Evolutionary conservation across 2,888 invertebrate species (phyloP), one percentile per base, ranked within the genome.

Genomic region (Chymomyza amoena): DNA sequence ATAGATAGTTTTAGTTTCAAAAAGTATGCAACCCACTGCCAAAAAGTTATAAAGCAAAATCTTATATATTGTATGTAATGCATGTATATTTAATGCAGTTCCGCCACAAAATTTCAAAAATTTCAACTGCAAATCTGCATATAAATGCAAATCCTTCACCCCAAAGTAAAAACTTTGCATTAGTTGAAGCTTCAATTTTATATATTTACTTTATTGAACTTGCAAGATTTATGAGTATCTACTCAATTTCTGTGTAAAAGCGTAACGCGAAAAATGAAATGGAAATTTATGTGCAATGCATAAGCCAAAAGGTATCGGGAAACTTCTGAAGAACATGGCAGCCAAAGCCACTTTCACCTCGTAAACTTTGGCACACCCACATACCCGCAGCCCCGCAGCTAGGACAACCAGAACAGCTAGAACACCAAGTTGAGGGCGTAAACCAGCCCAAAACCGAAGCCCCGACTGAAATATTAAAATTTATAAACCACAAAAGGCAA

Each of bases 201-300:
- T 84, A 83, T 57, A 45, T 87, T 86, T 86, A 86, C 77, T 80
- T 84, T 88, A 88, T 87, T 81, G 83, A 84, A 88, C 84, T 87
- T 65, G 64, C 76, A 72, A 77, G 83, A 84, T 84, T 84, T 84
- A 84, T 88, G 83, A 88, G 82, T 70, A 86, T 77, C 88, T 84
- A 79, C 87, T 86, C 83, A 84, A 86, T 88, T 88, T 84, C 86
- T 74, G 88, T 65, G 74, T 66, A 73, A 73, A 83, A 67, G 74
- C 84, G 25, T 18, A 87, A 84, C 80, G 88, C 73, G 70, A 81
- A 85, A 75, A 84, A 84, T 84, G 83, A 87, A 88, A 84, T 88
- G 84, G 87, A 84, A 84, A 84, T 84, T 84, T 84, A 84, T 84
- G 85, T 72, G 82, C 75, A 28, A 9, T 16, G 63, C 63, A 69